Evolutionary conservation across 1,140 invertebrate species (phyloP), one percentile per base, ranked within the genome.

Genomic region (Drosophila sp.): DNA sequence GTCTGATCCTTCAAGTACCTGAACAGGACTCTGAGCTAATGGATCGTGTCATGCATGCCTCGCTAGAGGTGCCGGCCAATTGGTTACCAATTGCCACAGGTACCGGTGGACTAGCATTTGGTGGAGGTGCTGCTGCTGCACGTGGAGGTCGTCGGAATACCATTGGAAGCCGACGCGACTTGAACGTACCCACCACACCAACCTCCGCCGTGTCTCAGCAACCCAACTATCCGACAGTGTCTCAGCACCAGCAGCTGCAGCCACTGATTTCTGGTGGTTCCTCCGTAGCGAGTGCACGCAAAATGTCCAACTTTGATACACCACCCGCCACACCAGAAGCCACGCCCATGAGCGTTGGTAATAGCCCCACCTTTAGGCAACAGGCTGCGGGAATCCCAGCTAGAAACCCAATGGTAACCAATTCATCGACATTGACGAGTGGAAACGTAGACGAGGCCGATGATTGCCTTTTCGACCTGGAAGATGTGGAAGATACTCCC

Each of bases 281-380:
- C 41, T 65, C 68, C 55, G 61, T 82, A 8, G 66, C 76, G 41
- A 58, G 56, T 38, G 56, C 70, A 44, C 79, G 90, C 61, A 90
- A 90, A 79, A 66, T 92, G 71, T 90, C 91, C 8, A 90, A 83
- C 38, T 91, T 92, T 60, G 90, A 92, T 75, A 92, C 91, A 72
- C 91, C 91, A 61, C 91, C 91, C 70, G 91, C 90, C 65, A 92
- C 91, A 64, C 91, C 91, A 66, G 91, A 92, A 78, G 83, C 84
- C 63, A 92, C 85, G 70, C 91, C 91, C 38, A 92, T 92, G 91
- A 92, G 91, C 74, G 90, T 92, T 29, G 87, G 91, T 61, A 92
- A 92, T 57, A 92, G 91, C 70, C 91, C 91, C 58, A 92, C 90
- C 62, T 92, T 92, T 57, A 75, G 85, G 11, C 91, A 90, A 60